Percentiles rank a stretch among this genome's conserved stretches.
These are phyloP conservation scores for Drosophila aldrichi DNA, from an alignment of 2,888 invertebrate genomes.

Conservation along the genomic window DNA sequence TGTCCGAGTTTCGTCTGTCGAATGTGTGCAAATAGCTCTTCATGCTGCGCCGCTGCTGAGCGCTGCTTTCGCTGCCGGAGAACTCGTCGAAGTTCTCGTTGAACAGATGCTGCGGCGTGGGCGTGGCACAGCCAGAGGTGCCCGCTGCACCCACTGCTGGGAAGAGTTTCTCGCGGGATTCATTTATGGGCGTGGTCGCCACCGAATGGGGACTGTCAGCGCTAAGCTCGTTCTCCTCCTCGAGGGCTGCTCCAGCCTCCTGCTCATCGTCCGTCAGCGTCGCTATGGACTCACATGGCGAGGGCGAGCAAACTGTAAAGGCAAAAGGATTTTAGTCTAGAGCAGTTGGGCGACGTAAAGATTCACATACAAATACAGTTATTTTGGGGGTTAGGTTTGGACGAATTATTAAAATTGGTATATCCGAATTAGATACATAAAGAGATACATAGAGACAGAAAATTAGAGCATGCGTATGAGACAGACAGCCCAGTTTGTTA, in stretches of 20 bases:
- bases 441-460: constrained; percentile 18
- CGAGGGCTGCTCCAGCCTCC: constrained; percentile 30
- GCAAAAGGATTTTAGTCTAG: constrained; percentile 17
- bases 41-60: constrained; percentile 78
- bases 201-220: constrained; percentile 61
- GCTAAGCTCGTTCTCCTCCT: constrained; percentile 60
- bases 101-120: constrained; percentile 76
- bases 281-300: constrained; percentile 91
- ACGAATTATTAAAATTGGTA: constrained; percentile 13
- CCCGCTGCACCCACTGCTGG: constrained; percentile 82
- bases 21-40: constrained; percentile 86
- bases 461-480: constrained; percentile 50
- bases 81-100: constrained; percentile 76
- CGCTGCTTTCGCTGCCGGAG: constrained; percentile 68
- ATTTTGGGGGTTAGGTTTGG: constrained; percentile 14
- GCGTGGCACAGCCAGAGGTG: constrained; percentile 57
- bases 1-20: constrained; percentile 92
- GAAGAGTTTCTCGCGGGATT: constrained; percentile 83
- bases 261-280: constrained; percentile 88
- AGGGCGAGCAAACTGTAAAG: constrained; percentile 91
- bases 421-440: constrained; percentile 3
- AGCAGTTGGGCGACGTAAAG: neutral
- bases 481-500: constrained; percentile 17
- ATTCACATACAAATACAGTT: constrained; percentile 41
- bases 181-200: constrained; percentile 81